phyloP scores from a whole-genome alignment of 1,140 invertebrate species.

The Ceratina calcarata region DNA sequence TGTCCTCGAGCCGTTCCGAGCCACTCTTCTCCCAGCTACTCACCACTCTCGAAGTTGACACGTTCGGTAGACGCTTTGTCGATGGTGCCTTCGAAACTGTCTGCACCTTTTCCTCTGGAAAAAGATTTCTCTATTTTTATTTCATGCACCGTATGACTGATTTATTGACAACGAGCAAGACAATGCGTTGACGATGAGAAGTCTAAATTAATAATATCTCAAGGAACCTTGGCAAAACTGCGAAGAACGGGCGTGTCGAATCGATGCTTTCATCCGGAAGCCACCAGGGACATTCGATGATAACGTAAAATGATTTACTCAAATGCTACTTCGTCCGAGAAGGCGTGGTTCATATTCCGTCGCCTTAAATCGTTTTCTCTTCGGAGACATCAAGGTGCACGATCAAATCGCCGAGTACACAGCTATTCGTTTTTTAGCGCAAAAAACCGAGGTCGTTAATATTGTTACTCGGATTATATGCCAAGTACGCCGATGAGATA shows the following conservation, averaged over 20 bases:
- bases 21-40: conserved; percentile 80
- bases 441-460: background rate
- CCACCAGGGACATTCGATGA: conserved; percentile 59
- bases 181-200: no score
- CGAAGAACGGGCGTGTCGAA: background rate
- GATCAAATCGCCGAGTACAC: no score
- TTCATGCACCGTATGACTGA: no score
- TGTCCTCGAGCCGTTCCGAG: conserved; percentile 82
- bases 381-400: no score
- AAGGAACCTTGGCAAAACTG: conserved; percentile 1
- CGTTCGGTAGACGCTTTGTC: no score
- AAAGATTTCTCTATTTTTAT: conserved; percentile 75
- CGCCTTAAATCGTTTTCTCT: background rate
- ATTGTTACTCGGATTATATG: background rate
- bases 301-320: conserved; percentile 26
- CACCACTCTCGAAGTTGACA: no score
- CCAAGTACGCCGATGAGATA: background rate
- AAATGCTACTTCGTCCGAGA: background rate
- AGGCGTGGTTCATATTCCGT: background rate
- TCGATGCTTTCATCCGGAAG: conserved; percentile 51
- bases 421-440: background rate
- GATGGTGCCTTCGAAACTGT: no score
- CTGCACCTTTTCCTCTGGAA: no score
- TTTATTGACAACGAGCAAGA: no score
- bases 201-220: no score